These are phyloP conservation scores for Hyles vespertilio DNA, from an alignment of 1,140 invertebrate species.

Conservation along the genomic window DNA sequence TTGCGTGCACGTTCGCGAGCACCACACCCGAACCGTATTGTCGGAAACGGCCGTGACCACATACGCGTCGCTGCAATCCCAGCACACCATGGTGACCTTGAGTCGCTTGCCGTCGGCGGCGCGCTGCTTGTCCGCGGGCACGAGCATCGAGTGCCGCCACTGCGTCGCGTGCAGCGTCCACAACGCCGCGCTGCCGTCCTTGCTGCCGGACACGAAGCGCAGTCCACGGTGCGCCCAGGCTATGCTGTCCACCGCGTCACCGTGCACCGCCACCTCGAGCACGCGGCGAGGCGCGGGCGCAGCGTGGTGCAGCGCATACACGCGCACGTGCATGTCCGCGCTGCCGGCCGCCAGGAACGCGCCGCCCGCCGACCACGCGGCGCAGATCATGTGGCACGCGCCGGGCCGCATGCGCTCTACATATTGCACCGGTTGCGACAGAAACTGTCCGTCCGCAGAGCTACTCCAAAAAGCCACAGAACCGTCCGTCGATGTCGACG, in stretches of 20 bases:
- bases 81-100: conserved; percentile 97
- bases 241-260: conserved; percentile 96
- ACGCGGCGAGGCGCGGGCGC: conserved; percentile 52
- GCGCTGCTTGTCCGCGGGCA: conserved; percentile 33
- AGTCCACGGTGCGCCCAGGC: conserved; percentile 93
- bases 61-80: conserved; percentile 91
- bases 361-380: conserved; percentile 95
- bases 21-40: conserved; percentile 83
- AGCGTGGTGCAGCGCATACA: conserved; percentile 34
- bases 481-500: conserved; percentile 96
- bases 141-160: conserved; percentile 88
- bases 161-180: conserved; percentile 94
- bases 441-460: conserved; percentile 73
- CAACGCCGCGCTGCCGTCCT: conserved; percentile 96
- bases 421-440: conserved; percentile 91
- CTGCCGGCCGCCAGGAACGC: conserved; percentile 91
- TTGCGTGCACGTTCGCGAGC: conserved; percentile 80
- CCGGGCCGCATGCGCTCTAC: conserved; percentile 95
- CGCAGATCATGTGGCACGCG: conserved; percentile 96
- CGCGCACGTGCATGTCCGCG: conserved; percentile 93
- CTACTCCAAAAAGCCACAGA: conserved; percentile 97
- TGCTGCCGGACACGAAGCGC: conserved; percentile 95
- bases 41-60: conserved; percentile 90
- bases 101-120: conserved; percentile 82
- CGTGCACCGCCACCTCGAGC: conserved; percentile 91